Evolutionary conservation across 2,113 vertebrate species (phyloP).

Genomic region (Rattus rattus): DNA sequence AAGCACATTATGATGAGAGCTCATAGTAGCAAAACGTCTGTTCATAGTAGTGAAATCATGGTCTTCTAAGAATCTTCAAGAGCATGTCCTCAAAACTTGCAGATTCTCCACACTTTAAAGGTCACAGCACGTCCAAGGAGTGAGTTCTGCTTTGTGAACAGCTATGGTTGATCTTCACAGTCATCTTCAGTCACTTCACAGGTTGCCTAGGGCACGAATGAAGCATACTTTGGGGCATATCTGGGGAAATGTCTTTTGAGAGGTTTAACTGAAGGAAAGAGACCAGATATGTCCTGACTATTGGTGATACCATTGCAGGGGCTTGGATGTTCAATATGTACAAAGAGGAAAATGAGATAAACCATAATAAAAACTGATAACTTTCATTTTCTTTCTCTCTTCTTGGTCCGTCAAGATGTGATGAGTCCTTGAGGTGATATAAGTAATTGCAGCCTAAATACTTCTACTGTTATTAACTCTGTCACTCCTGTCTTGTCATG

Average conservation of each 20-base stretch:
- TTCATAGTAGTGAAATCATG: not conserved
- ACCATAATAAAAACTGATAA: not conserved
- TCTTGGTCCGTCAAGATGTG: not conserved
- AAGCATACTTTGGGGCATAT: not conserved
- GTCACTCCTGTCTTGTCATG: not conserved
- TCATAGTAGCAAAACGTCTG: not conserved
- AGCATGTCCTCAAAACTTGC: not conserved
- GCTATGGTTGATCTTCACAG: not conserved
- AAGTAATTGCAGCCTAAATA: not conserved
- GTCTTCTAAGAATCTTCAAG: not conserved
- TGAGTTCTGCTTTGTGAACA: too few species aligned
- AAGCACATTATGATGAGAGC: not conserved
- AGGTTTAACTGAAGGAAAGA: not conserved
- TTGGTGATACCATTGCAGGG: not conserved
- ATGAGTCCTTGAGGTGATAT: not conserved
- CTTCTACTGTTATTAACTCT: not conserved
- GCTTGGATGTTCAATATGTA: not conserved
- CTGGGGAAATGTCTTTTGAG: not conserved
- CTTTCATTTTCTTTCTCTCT: not conserved
- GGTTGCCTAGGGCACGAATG: not conserved
- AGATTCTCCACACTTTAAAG: not conserved
- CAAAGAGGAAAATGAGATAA: not conserved
- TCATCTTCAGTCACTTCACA: not conserved
- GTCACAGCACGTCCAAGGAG: not conserved
- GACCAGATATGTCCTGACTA: not conserved